Percentiles rank a stretch among this genome's conserved stretches.
These are phyloP conservation scores for Vicugna pacos DNA, from an alignment of 2,113 vertebrate genomes.

Conservation along the genomic window DNA sequence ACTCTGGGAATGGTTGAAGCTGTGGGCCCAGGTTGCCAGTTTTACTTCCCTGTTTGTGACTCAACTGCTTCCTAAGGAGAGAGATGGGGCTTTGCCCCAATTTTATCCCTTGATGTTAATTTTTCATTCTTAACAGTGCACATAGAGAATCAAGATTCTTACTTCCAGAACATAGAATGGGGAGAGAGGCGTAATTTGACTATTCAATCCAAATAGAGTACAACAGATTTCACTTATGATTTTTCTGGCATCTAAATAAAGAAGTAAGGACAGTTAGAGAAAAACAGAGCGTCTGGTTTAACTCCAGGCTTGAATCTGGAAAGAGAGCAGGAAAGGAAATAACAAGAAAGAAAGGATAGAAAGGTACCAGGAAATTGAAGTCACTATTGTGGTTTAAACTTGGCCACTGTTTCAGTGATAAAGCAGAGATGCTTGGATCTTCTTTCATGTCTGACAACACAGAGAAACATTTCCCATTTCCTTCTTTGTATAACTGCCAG, in stretches of 20 bases:
- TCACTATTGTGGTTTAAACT: constrained; percentile 15
- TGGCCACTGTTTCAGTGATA: not conserved
- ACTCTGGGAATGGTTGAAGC: not conserved
- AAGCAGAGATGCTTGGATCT: not conserved
- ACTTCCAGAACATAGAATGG: not conserved
- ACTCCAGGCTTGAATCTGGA: not conserved
- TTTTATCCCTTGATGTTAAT: not conserved
- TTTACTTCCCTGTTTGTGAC: not conserved
- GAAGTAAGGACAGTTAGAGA: not conserved
- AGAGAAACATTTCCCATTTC: not conserved
- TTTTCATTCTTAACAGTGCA: constrained; percentile 16
- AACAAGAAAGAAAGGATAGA: not conserved
- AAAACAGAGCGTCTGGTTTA: constrained; percentile 24
- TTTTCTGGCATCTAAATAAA: constrained; percentile 5
- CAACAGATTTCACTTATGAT: constrained; percentile 8
- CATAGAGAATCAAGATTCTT: constrained; percentile 28
- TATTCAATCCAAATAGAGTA: not conserved
- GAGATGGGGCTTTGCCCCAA: not conserved
- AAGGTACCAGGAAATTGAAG: not conserved
- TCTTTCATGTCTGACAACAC: not conserved
- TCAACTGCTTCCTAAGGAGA: not conserved
- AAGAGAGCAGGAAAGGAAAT: constrained; percentile 31
- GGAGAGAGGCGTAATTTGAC: not conserved
- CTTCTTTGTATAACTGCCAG: constrained; percentile 16
- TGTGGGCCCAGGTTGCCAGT: not conserved